Conservation (phyloP, 1,140 invertebrate genomes). For the Ostrea denselamellosa region DNA sequence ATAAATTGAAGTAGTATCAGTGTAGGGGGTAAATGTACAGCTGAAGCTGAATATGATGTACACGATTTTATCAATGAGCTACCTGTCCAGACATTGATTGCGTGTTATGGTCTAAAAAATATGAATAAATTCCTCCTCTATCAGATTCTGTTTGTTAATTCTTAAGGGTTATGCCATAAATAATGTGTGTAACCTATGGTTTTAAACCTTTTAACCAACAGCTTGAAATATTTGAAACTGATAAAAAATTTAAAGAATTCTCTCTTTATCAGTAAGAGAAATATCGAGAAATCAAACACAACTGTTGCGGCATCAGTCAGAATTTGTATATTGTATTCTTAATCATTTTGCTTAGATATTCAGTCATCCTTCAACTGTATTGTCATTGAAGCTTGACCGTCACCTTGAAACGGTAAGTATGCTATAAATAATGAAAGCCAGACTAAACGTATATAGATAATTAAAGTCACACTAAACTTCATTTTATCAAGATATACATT, state of each 20-base stretch:
- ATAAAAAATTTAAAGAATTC: background rate
- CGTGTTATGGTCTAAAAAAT: background rate
- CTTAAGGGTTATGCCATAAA: background rate
- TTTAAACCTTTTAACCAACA: background rate
- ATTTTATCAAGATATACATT: background rate
- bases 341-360: background rate
- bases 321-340: background rate
- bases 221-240: background rate
- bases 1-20: too few species aligned
- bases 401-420: background rate
- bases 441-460: too few species aligned
- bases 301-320: background rate
- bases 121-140: background rate
- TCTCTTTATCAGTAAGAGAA: background rate
- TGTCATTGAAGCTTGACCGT: background rate
- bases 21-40: too few species aligned
- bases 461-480: background rate
- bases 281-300: background rate
- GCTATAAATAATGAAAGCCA: background rate
- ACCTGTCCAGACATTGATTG: too few species aligned
- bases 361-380: background rate
- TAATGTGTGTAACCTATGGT: background rate
- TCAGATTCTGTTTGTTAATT: background rate
- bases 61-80: too few species aligned
- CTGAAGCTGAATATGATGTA: too few species aligned